phyloP scores from a whole-genome alignment of 2,888 invertebrate species.

The Drymonia ruficornis region DNA sequence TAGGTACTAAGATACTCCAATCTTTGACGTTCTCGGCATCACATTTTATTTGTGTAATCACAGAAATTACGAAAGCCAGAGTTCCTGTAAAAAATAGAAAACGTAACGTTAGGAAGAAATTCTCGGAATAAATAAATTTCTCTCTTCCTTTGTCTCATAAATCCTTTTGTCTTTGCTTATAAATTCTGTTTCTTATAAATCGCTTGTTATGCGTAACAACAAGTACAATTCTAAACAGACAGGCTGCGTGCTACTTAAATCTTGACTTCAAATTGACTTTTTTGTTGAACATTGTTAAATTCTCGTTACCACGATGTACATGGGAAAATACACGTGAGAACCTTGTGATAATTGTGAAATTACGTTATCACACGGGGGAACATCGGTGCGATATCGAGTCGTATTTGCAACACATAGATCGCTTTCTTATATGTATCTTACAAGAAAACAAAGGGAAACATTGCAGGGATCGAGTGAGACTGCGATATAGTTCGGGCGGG shows the following conservation, averaged over 20 bases:
- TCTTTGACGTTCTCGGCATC: slow-evolving; percentile 31
- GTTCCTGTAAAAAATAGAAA: slow-evolving; percentile 30
- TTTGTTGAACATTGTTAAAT: slow-evolving; percentile 46
- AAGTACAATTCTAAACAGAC: slow-evolving; percentile 34
- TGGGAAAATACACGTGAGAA: slow-evolving; percentile 65
- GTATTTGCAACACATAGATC: slow-evolving; percentile 21
- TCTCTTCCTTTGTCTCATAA: slow-evolving; percentile 44
- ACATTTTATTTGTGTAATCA: slow-evolving; percentile 37
- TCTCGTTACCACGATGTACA: slow-evolving; percentile 51
- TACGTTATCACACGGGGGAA: slow-evolving; percentile 50
- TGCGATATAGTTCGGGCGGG: slow-evolving; percentile 25
- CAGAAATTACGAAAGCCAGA: slow-evolving; percentile 31
- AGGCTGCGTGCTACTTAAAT: slow-evolving; percentile 27
- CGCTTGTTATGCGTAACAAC: slow-evolving; percentile 43
- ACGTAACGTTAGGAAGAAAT: slow-evolving; percentile 23
- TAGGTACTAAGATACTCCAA: slow-evolving; percentile 6
- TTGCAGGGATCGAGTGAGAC: slow-evolving; percentile 41
- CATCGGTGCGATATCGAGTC: slow-evolving; percentile 36
- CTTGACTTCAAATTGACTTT: slow-evolving; percentile 23
- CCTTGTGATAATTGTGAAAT: slow-evolving; percentile 56
- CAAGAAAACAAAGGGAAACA: slow-evolving; percentile 61
- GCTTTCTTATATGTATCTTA: slow-evolving; percentile 52
- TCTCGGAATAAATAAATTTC: slow-evolving; percentile 38
- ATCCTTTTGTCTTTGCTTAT: slow-evolving; percentile 42
- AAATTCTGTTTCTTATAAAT: slow-evolving; percentile 42